A percentile compares a stretch with the other conserved stretches of the same genome.
Evolutionary conservation across 2,113 vertebrate species (phyloP).

Genomic region (Caretta caretta): DNA sequence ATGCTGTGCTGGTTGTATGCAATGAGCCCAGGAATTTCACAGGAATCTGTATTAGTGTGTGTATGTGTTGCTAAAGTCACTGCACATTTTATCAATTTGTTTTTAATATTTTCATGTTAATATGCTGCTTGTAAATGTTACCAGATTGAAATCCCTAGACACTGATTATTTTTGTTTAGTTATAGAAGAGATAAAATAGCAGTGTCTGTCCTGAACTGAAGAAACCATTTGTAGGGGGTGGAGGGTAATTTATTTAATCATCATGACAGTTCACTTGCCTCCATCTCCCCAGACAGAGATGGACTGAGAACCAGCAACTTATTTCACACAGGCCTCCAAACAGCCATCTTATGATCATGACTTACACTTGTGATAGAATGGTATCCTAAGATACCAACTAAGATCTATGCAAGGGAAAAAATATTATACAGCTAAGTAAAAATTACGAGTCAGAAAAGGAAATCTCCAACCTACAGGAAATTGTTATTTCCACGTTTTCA

Average conservation of each 20-base stretch:
- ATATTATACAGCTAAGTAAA: background rate
- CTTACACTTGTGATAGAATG: background rate
- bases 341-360: background rate
- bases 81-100: background rate
- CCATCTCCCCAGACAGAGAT: background rate
- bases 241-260: background rate
- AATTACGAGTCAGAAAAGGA: background rate
- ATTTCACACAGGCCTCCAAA: background rate
- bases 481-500: background rate
- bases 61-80: background rate
- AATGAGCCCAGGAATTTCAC: background rate
- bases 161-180: background rate
- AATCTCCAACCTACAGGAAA: background rate
- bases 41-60: background rate
- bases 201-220: background rate
- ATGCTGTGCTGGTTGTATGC: background rate
- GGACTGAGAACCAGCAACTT: background rate
- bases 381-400: background rate
- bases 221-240: background rate
- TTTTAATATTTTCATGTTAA: background rate
- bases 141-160: background rate
- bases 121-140: background rate
- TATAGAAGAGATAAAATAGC: background rate
- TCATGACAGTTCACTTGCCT: background rate
- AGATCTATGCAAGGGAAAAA: background rate